Conservation (phyloP, 1,140 invertebrate genomes). For the Sesamia nonagrioides region DNA sequence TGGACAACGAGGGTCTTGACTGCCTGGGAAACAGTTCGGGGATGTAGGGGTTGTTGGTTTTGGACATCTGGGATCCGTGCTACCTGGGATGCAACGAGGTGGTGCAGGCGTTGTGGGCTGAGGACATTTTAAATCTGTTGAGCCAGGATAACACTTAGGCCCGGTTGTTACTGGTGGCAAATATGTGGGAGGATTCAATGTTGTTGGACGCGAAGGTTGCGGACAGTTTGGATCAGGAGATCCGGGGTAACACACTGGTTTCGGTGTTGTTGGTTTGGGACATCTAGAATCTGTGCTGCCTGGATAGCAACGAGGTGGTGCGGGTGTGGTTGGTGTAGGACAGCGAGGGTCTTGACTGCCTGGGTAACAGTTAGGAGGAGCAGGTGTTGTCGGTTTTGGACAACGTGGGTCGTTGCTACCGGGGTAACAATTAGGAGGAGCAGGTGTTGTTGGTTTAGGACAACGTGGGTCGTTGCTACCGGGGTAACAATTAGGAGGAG, state of each 20-base stretch:
- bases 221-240: conserved; percentile 76
- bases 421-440: conserved; percentile 37
- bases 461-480: conserved; percentile 34
- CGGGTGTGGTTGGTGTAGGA: conserved; percentile 57
- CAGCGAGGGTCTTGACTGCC: conserved; percentile 72
- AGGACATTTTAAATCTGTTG: conserved; percentile 26
- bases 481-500: conserved; percentile 19
- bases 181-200: conserved; percentile 28
- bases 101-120: conserved; percentile 28
- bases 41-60: conserved; percentile 13
- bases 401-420: conserved; percentile 32
- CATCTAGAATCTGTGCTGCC: conserved; percentile 73
- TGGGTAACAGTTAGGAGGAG: conserved; percentile 69
- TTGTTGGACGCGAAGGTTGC: conserved; percentile 46
- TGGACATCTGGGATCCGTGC: conserved; percentile 15
- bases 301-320: conserved; percentile 62
- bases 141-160: conserved; percentile 58
- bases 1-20: conserved; percentile 15
- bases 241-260: conserved; percentile 13
- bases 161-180: conserved; percentile 53
- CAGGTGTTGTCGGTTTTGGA: conserved; percentile 58
- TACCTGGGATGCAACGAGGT: conserved; percentile 10
- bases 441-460: conserved; percentile 44
- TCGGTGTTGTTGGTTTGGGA: conserved; percentile 57
- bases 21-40: conserved; percentile 24